A percentile compares a stretch with the other conserved stretches of the same genome.
phyloP scores from a whole-genome alignment of 2,113 vertebrate genomes.

The Rhabdomys dilectus region DNA sequence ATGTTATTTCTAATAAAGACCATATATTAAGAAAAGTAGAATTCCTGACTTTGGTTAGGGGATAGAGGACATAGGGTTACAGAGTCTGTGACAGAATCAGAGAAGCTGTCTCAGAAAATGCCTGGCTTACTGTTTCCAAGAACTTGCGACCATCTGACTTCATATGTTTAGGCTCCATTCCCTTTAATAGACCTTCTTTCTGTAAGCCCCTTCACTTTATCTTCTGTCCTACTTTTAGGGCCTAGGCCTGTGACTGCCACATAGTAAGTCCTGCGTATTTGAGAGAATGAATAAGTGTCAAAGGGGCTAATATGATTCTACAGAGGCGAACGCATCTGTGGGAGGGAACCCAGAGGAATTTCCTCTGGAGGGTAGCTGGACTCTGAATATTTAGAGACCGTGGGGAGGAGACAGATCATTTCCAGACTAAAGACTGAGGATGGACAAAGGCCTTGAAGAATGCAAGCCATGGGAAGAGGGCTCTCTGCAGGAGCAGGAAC shows the following conservation, averaged over 20 bases:
- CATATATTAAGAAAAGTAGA: not conserved
- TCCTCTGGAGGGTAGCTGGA: not conserved
- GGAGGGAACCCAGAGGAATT: not conserved
- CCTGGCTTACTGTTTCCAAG: not conserved
- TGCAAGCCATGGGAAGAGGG: not conserved
- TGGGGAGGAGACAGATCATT: not conserved
- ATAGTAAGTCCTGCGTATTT: not conserved
- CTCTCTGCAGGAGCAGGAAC: not conserved
- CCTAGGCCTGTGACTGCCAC: not conserved
- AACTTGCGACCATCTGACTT: not conserved
- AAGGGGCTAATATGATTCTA: not conserved
- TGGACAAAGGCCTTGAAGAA: not conserved
- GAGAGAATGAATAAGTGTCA: not conserved
- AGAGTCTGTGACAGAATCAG: not conserved
- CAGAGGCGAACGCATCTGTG: not conserved
- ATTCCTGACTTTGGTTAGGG: not conserved
- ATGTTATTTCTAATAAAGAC: constrained; percentile 11
- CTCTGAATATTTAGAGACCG: not conserved
- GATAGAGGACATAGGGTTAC: not conserved
- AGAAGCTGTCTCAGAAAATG: not conserved
- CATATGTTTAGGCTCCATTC: not conserved
- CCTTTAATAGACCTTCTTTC: not conserved
- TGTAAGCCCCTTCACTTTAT: not conserved
- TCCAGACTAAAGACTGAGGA: not conserved
- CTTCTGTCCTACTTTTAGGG: not conserved